Base-by-base conservation (phyloP, 2,888 invertebrate genomes). In the Troides helena region DNA sequence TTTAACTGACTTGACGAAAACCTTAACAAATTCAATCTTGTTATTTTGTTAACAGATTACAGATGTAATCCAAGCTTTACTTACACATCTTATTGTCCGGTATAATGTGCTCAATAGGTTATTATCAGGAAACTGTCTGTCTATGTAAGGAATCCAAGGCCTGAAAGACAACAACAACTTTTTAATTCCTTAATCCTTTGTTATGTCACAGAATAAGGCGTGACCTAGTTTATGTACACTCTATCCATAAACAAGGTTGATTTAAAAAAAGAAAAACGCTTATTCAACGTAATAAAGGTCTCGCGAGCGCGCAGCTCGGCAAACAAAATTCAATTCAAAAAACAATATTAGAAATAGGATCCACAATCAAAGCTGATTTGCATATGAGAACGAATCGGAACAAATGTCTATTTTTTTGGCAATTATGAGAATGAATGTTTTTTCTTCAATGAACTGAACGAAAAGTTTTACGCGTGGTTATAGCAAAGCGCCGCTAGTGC, bases 1-100 rank as follows among this genome's bases (percentile, higher is more conserved):
- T 17, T 14, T 58, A 50, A n/a, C 17, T 25, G 12, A 25, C 43
- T 58, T 56, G 18, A 14, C n/a, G 21, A 39, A 58, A 62, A 63
- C 62, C 12, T 68, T 66, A 36, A 63, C 72, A 53, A 72, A 70
- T 65, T 62, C 70, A 70, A 62, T 50, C 70, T 60, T 67, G 59
- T 67, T 50, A 70, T 64, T 67, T 70, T 17, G 67, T 68, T 46
- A 64, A 61, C 43, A 64, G 67, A 70, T 70, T 70, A 67, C 61
- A 63, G 58, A 46, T 67, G 67, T 70, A 70, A 70, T 70, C 61
- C 70, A 17, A 62, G 67, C 61, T 65, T 67, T 61, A 61, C 43
- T 14, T 56, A 39, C 57, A 43, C 63, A 70, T 60, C 57, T 60
- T 62, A 67, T 67, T 60, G 67, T 65, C 43, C 64, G 61, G 39